Percentiles rank a stretch among this genome's conserved stretches.
Evolutionary conservation across 1,140 invertebrate genomes (phyloP).

Genomic region (Zaprionus inermis): DNA sequence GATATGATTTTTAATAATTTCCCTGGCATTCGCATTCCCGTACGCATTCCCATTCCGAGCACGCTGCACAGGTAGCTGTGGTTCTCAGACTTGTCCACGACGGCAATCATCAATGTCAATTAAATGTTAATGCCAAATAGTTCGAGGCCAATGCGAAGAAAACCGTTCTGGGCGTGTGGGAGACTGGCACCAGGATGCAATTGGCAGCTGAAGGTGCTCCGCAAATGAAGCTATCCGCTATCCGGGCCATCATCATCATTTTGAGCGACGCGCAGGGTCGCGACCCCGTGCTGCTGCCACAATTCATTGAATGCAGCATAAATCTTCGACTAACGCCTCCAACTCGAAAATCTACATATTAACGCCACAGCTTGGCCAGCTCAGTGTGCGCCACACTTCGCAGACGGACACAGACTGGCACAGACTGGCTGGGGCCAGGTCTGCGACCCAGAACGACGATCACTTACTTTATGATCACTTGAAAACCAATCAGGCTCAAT

Average conservation of each 20-base stretch:
- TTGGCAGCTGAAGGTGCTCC: neutral
- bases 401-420: conserved; percentile 62
- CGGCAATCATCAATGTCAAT: conserved; percentile 77
- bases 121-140: conserved; percentile 72
- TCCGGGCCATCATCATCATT: neutral
- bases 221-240: conserved; percentile 60
- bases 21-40: conserved; percentile 42
- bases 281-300: conserved; percentile 35
- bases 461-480: conserved; percentile 84
- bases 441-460: conserved; percentile 63
- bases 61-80: conserved; percentile 41
- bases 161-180: conserved; percentile 42
- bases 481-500: conserved; percentile 84
- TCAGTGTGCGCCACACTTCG: conserved; percentile 30
- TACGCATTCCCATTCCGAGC: conserved; percentile 56
- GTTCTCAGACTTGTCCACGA: conserved; percentile 70
- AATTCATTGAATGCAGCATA: conserved; percentile 61
- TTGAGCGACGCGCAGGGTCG: conserved; percentile 25
- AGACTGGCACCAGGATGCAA: conserved; percentile 56
- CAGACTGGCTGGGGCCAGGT: conserved; percentile 46
- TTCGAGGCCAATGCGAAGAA: conserved; percentile 43
- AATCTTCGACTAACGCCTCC: conserved; percentile 69
- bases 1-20: conserved; percentile 81
- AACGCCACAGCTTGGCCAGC: conserved; percentile 59
- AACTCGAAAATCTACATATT: conserved; percentile 73